A percentile compares a stretch with the other conserved stretches of the same genome.
Conservation (phyloP, 2,888 invertebrate species). For the Deilephila elpenor region DNA sequence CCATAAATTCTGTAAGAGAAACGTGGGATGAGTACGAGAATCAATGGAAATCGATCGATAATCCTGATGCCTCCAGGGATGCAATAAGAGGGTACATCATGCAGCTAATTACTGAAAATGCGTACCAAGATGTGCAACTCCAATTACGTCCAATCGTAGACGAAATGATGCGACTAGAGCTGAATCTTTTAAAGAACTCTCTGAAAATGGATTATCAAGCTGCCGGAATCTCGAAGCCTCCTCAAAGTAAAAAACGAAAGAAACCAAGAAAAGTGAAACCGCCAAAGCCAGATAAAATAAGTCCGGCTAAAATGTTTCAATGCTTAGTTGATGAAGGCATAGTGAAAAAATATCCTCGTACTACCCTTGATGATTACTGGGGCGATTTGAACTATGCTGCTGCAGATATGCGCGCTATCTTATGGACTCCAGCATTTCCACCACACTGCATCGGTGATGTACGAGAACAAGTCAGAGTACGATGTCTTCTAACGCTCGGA, state of each 20-base stretch:
- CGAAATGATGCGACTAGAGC: slow-evolving; percentile 86
- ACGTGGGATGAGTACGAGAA: slow-evolving; percentile 66
- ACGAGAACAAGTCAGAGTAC: slow-evolving; percentile 84
- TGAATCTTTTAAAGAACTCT: slow-evolving; percentile 81
- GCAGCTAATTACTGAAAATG: slow-evolving; percentile 87
- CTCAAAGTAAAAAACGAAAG: slow-evolving; percentile 65
- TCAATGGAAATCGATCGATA: slow-evolving; percentile 70
- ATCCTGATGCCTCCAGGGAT: slow-evolving; percentile 80
- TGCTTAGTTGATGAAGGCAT: slow-evolving; percentile 89
- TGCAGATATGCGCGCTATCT: slow-evolving; percentile 75
- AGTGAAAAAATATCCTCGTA: slow-evolving; percentile 86
- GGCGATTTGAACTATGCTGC: slow-evolving; percentile 88
- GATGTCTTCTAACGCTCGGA: slow-evolving; percentile 85
- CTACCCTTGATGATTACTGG: slow-evolving; percentile 86
- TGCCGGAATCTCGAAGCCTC: slow-evolving; percentile 51
- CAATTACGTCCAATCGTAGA: slow-evolving; percentile 89
- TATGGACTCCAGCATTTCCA: slow-evolving; percentile 77
- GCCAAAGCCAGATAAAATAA: slow-evolving; percentile 86
- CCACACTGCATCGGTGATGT: slow-evolving; percentile 86
- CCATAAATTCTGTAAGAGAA: slow-evolving; percentile 51
- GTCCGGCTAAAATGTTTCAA: slow-evolving; percentile 88
- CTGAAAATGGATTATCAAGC: slow-evolving; percentile 70
- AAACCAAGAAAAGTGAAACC: slow-evolving; percentile 73
- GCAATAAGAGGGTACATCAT: slow-evolving; percentile 86
- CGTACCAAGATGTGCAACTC: slow-evolving; percentile 86